A percentile compares a stretch with the other conserved stretches of the same genome.
Evolutionary conservation across 1,140 invertebrate genomes (phyloP).

Genomic region (Calosoma granatense): DNA sequence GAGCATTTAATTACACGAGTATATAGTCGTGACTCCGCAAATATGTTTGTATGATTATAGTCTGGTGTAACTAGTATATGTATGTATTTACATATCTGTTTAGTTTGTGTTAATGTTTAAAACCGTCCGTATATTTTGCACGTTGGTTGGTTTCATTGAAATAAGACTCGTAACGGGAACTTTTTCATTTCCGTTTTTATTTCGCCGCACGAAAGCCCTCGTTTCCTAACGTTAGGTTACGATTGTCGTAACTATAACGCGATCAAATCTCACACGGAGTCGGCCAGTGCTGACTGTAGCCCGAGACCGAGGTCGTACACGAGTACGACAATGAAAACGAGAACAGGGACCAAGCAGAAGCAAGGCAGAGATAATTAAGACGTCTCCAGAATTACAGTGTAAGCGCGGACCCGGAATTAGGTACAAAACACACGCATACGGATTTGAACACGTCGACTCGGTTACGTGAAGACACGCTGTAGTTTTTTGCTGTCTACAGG

Average conservation of each 20-base stretch:
- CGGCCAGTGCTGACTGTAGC: no score
- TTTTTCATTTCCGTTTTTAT: not conserved
- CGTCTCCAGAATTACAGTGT: slow-evolving; percentile 1
- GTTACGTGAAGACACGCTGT: not conserved
- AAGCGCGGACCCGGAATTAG: not conserved
- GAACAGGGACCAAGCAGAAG: not conserved
- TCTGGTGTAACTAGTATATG: not conserved
- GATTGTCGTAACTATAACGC: slow-evolving; percentile 1
- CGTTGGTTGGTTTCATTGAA: not conserved
- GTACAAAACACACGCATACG: slow-evolving; percentile 1
- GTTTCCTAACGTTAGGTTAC: not conserved
- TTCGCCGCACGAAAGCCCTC: not conserved
- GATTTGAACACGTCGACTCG: not conserved
- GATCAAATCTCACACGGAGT: slow-evolving; percentile 2
- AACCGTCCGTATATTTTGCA: not conserved
- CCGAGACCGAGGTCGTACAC: no score
- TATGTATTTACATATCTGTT: not conserved
- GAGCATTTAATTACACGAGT: not conserved
- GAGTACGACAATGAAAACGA: not conserved
- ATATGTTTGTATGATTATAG: not conserved
- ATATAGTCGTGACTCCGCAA: not conserved
- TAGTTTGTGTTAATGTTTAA: not conserved
- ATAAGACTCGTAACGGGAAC: not conserved
- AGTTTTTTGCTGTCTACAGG: not conserved
- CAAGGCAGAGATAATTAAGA: slow-evolving; percentile 1